Evolutionary conservation across 2,888 invertebrate species (phyloP), one percentile per base, ranked within the genome.

Genomic region (Desoria tigrina): DNA sequence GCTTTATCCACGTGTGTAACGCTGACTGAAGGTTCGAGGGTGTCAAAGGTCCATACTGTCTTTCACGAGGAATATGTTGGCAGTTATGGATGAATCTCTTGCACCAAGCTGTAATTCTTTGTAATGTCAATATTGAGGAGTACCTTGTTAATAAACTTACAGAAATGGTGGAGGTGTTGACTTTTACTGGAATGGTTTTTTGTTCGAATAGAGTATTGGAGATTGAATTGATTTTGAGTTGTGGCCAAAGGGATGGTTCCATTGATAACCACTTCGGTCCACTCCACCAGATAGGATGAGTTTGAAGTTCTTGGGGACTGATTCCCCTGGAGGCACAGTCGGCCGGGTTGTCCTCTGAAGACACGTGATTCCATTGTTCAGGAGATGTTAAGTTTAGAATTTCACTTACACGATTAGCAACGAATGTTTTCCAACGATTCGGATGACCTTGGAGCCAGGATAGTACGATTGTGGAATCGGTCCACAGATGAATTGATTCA

Each of bases 401-500:
- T 57, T 68, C 45, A 7, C 68, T 32, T 2, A 77, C 74, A 42
- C 76, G 24, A 51, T 78, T 77, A 1, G 66, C 64, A 1, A 77
- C 76, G 66, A 73, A 77, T 0, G 74, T 71, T 42, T 77, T 76
- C 70, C 76, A 77, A 11, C 64, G 16, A 27, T 42, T 18, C 9
- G 72, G 67, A 11, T 62, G 23, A 14, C 61, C 32, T 9, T 27
- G 26, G 16, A 78, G 51, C 78, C 78, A 79, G 53, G 71, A 63
- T 0, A 78, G 60, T 1, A 76, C 76, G 11, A 78, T 76, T 26
- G 74, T 74, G 0, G 77, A 78, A 63, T 79, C 78, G 2, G 75
- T 69, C 75, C 74, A 77, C 23, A 61, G 69, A 42, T 54, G 64
- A 1, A 62, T 55, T 18, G 42, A 27, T 1, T 42, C 23, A 18